phyloP scores from a whole-genome alignment of 1,140 invertebrate species.

The Lepidurus apus region DNA sequence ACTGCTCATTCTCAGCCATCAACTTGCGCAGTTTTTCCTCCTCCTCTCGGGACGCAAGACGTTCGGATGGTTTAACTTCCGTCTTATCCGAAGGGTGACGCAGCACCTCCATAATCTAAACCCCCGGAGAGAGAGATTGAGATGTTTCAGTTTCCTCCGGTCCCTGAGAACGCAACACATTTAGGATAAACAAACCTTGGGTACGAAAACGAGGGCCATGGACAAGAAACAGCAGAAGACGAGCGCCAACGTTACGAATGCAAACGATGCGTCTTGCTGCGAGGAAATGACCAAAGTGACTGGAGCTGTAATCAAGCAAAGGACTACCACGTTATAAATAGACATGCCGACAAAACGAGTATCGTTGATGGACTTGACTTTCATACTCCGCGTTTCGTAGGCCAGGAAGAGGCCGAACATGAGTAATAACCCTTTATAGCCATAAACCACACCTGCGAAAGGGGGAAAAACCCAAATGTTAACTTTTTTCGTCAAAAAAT shows the following conservation, averaged over 20 bases:
- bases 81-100: conserved; percentile 73
- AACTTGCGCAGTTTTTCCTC: conserved; percentile 91
- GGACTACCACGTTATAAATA: conserved; percentile 97
- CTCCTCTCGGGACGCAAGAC: conserved; percentile 84
- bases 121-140: conserved; percentile 36
- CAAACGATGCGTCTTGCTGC: conserved; percentile 94
- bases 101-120: conserved; percentile 75
- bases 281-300: conserved; percentile 93
- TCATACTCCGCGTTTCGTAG: conserved; percentile 95
- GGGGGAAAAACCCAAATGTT: conserved; percentile 32
- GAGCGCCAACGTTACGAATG: conserved; percentile 89
- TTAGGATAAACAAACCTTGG: conserved; percentile 63
- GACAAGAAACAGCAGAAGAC: conserved; percentile 95
- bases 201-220: conserved; percentile 94
- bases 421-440: conserved; percentile 92
- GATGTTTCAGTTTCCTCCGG: conserved; percentile 23
- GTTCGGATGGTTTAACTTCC: conserved; percentile 61
- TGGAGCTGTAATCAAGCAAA: conserved; percentile 94
- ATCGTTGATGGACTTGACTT: conserved; percentile 88
- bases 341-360: conserved; percentile 97
- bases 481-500: background rate
- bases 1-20: conserved; percentile 90
- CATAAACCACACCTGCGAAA: conserved; percentile 79
- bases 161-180: conserved; percentile 23
- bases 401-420: conserved; percentile 95